A percentile compares a stretch with the other conserved stretches of the same genome.
phyloP scores from a whole-genome alignment of 2,888 invertebrate species.

The Pseudeuparius sepicola region DNA sequence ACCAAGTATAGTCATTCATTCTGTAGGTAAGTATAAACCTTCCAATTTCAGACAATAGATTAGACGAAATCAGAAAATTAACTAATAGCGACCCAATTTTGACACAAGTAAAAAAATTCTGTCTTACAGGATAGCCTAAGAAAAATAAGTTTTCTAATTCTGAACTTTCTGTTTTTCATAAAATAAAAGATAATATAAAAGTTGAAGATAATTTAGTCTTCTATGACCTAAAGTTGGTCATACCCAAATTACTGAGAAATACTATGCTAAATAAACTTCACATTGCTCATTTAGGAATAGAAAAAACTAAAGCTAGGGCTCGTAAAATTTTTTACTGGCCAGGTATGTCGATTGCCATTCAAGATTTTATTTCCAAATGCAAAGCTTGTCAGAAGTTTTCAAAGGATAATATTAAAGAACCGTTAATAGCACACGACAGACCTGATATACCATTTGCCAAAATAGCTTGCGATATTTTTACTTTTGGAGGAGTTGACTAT shows the following conservation, averaged over 20 bases:
- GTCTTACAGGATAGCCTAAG: slow-evolving; percentile 18
- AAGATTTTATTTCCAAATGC: too few relatives aligned
- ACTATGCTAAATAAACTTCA: slow-evolving; percentile 20
- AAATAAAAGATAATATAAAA: too few relatives aligned
- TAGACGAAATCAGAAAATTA: neutral
- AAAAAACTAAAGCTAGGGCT: too few relatives aligned
- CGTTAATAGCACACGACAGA: slow-evolving; percentile 5
- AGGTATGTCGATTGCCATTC: too few relatives aligned
- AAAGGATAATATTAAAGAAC: too few relatives aligned
- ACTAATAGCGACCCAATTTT: slow-evolving; percentile 1
- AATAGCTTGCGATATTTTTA: slow-evolving; percentile 10
- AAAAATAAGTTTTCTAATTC: slow-evolving; percentile 1
- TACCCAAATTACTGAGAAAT: slow-evolving; percentile 18
- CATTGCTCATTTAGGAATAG: too few relatives aligned
- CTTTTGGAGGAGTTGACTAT: slow-evolving; percentile 6
- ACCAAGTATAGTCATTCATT: too few relatives aligned
- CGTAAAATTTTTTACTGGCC: too few relatives aligned
- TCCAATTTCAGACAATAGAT: neutral
- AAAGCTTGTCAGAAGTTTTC: too few relatives aligned
- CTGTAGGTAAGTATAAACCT: neutral
- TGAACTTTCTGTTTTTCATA: too few relatives aligned
- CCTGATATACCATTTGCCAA: slow-evolving; percentile 6
- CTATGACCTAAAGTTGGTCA: too few relatives aligned
- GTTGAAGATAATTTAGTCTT: slow-evolving; percentile 22
- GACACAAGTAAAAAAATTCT: slow-evolving; percentile 18